Evolutionary conservation across 2,113 vertebrate species (phyloP).

Genomic region (Myiopsitta monachus): DNA sequence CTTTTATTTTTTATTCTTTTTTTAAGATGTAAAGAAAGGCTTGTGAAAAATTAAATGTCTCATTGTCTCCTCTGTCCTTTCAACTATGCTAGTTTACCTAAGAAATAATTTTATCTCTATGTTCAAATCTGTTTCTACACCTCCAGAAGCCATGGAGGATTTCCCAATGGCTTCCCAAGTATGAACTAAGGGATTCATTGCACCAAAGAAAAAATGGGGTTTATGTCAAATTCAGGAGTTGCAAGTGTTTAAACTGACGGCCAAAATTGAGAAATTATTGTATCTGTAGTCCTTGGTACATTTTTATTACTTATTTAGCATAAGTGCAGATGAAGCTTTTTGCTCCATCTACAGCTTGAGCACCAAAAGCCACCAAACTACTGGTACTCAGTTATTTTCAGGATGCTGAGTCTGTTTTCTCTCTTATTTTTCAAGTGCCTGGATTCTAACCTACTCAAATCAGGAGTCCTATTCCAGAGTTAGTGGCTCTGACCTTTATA

Average conservation of each 20-base stretch:
- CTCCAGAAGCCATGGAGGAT: neutral
- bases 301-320: neutral
- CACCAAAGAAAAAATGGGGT: neutral
- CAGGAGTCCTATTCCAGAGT: neutral
- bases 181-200: neutral
- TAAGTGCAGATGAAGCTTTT: neutral
- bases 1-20: neutral
- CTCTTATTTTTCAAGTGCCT: neutral
- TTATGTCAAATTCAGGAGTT: neutral
- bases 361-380: neutral
- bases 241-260: neutral
- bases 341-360: neutral
- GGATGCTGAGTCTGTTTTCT: neutral
- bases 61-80: neutral
- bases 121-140: neutral
- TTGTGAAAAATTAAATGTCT: neutral
- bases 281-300: neutral
- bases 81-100: neutral
- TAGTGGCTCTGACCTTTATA: neutral
- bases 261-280: neutral
- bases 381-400: neutral
- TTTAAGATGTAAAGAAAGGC: neutral
- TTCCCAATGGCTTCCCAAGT: neutral
- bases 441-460: neutral
- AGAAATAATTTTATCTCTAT: neutral